phyloP scores from a whole-genome alignment of 2,113 vertebrate genomes.

The Columba livia region DNA sequence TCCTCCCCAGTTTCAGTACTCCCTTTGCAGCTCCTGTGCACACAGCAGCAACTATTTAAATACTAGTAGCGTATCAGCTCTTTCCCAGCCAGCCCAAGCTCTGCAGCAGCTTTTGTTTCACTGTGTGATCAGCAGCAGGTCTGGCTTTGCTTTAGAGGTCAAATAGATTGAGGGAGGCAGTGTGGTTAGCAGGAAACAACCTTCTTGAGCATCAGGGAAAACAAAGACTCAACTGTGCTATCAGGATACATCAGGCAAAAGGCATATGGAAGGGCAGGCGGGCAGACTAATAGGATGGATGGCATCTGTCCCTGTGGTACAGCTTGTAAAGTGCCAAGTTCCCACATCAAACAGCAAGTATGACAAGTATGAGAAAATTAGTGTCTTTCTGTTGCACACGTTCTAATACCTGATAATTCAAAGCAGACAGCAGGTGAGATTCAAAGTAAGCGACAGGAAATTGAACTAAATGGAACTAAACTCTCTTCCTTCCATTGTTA shows the following conservation, averaged over 20 bases:
- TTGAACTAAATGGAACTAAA: background rate
- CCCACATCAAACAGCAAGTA: background rate
- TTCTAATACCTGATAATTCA: background rate
- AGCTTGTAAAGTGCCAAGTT: background rate
- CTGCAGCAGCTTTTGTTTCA: background rate
- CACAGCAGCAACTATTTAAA: background rate
- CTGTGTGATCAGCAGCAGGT: background rate
- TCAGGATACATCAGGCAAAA: background rate
- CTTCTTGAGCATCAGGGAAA: background rate
- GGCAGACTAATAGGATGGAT: background rate
- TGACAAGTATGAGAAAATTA: background rate
- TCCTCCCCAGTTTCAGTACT: background rate
- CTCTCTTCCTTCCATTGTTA: background rate
- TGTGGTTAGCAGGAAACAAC: background rate
- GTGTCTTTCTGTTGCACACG: background rate
- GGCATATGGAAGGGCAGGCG: background rate
- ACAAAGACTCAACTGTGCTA: background rate
- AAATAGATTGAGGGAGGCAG: background rate
- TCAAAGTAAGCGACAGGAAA: constrained; percentile 11
- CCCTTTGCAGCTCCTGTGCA: background rate
- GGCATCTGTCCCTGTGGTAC: background rate
- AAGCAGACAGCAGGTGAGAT: background rate
- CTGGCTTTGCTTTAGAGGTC: background rate
- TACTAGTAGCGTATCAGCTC: background rate
- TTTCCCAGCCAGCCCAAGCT: background rate